phyloP scores from a whole-genome alignment of 1,140 invertebrate species.

The Steinernema feltiae region DNA sequence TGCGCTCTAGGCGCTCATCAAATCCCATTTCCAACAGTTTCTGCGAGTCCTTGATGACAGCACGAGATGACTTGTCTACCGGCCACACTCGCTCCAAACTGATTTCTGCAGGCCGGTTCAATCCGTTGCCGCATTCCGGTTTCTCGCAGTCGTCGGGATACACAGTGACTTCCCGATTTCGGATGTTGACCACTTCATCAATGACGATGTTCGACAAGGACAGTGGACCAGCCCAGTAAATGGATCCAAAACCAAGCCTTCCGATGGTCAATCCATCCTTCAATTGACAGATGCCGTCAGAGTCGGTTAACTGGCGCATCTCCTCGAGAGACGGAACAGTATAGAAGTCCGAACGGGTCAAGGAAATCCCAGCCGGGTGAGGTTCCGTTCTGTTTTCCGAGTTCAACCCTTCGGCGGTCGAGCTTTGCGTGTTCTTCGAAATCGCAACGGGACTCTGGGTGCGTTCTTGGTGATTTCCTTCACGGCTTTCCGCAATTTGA shows the following conservation, averaged over 20 bases:
- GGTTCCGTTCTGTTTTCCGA: neutral
- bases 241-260: constrained; percentile 80
- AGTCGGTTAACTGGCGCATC: constrained; percentile 64
- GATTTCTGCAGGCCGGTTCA: constrained; percentile 83
- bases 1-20: constrained; percentile 74
- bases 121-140: constrained; percentile 73
- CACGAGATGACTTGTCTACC: constrained; percentile 73
- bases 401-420: neutral
- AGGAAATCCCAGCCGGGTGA: neutral
- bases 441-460: no score
- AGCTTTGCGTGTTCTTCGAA: neutral
- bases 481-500: neutral
- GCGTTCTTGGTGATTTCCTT: neutral
- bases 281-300: constrained; percentile 73
- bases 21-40: constrained; percentile 70
- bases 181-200: constrained; percentile 59
- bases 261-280: constrained; percentile 80
- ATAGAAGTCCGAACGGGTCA: constrained; percentile 67
- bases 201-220: constrained; percentile 41
- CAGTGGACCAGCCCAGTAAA: constrained; percentile 69
- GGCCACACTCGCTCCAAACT: constrained; percentile 92
- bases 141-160: constrained; percentile 68
- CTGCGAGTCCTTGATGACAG: constrained; percentile 68
- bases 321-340: constrained; percentile 75
- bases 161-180: constrained; percentile 64